Evolutionary conservation across 2,113 vertebrate species (phyloP), one percentile per base, ranked within the genome.

Genomic region (Syrmaticus mikado): DNA sequence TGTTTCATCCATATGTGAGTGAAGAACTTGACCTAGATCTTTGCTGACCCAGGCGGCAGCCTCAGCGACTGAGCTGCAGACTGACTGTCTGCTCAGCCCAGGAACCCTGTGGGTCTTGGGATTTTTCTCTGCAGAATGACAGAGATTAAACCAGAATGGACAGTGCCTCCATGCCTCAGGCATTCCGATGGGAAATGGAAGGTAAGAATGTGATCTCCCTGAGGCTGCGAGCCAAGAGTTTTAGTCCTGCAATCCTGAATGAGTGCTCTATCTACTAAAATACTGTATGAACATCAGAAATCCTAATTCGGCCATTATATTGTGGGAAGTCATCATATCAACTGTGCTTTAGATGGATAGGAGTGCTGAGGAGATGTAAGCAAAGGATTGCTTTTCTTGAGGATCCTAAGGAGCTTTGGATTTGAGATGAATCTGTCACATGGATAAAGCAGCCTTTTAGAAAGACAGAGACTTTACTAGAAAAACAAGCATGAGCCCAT

Each of bases 251-350:
- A 94, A 94, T 85, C 28, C 80, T 86, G 76, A 70, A 74, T 81
- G 61, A 90, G 52, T 81, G 70, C 46, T 90, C 70, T 95, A 86
- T 92, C 88, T 88, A 88, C 73, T 94, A 89, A 95, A 95, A 88
- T 90, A 90, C 2, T 82, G 60, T 36, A 74, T 67, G 82, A 28
- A 94, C 89, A 83, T 85, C 82, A 74, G 27, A 57, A 86, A 43
- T 67, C 80, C 52, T 1, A 0, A 67, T 84, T 81, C 0, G 1
- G 65, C 58, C 77, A 40, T 83, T 75, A 43, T 10, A 28, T 61
- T 30, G 34, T 27, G 57, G 0, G 36, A 4, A 1, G 82, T 38
- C 90, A 76, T 41, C 75, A 50, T 43, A 80, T 27, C 87, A 60
- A 27, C 48, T 36, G 15, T 0, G 0, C 67, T 83, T 53, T 9